These are phyloP conservation scores for Meandrusa payeni DNA, from an alignment of 2,888 invertebrate genomes.

Conservation along the genomic window DNA sequence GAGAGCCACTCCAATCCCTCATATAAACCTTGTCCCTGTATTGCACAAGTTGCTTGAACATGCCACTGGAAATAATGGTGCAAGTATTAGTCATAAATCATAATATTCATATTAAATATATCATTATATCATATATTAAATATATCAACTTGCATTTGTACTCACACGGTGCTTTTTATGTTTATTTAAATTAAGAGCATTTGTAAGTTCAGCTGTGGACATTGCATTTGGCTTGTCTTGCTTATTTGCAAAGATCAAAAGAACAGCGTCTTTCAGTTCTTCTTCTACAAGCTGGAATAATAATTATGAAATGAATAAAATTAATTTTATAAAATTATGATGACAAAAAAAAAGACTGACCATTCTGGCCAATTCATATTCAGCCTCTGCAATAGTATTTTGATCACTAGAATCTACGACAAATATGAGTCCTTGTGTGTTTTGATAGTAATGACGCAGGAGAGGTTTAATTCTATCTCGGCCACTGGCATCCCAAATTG, in stretches of 20 bases:
- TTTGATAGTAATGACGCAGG: constrained; percentile 99
- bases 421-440: constrained; percentile 97
- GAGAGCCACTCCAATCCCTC: constrained; percentile 98
- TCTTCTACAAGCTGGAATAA: constrained; percentile 91
- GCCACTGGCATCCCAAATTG: constrained; percentile 99
- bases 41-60: constrained; percentile 97
- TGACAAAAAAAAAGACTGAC: constrained; percentile 60
- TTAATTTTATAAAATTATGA: background rate
- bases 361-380: constrained; percentile 95
- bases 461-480: constrained; percentile 98
- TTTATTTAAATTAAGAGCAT: constrained; percentile 93
- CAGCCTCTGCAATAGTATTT: constrained; percentile 96
- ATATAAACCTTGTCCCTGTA: constrained; percentile 96
- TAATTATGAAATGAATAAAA: background rate
- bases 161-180: constrained; percentile 90
- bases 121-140: constrained; percentile 1
- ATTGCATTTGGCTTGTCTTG: constrained; percentile 98
- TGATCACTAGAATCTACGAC: constrained; percentile 99
- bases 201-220: constrained; percentile 96
- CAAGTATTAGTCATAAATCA: background rate
- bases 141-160: constrained; percentile 31
- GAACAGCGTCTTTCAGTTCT: constrained; percentile 94
- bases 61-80: constrained; percentile 87
- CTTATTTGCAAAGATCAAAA: constrained; percentile 98
- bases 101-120: too few species aligned